These are phyloP conservation scores for Cephus runcator DNA, from an alignment of 2,888 invertebrate genomes.

Conservation along the genomic window DNA sequence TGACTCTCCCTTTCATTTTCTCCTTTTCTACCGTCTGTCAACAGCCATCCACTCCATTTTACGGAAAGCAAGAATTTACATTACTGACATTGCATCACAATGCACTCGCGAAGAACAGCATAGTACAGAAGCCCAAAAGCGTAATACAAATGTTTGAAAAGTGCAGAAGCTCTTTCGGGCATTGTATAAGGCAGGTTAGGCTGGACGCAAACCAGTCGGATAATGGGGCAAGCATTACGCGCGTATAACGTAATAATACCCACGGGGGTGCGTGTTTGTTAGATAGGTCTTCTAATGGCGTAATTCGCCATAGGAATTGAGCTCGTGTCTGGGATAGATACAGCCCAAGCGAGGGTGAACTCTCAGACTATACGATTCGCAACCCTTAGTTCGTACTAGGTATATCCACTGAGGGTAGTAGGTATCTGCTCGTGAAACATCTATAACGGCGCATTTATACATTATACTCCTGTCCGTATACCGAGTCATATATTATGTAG, in stretches of 20 bases:
- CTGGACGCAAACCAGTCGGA: background rate
- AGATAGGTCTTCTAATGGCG: background rate
- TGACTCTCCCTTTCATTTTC: background rate
- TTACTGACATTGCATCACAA: background rate
- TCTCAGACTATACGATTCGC: background rate
- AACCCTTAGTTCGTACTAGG: background rate
- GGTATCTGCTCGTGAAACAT: background rate
- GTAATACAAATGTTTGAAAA: background rate
- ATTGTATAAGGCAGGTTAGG: background rate
- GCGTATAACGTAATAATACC: background rate
- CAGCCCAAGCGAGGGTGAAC: background rate
- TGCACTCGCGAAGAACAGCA: background rate
- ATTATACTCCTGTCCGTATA: background rate
- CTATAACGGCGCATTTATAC: background rate
- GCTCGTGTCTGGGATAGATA: background rate
- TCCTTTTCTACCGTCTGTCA: background rate
- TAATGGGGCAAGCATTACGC: background rate
- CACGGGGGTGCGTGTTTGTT: background rate
- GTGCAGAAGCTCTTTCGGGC: background rate
- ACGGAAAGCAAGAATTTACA: background rate
- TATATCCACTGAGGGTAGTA: background rate
- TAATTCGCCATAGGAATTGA: background rate
- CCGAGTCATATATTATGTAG: conserved; percentile 20
- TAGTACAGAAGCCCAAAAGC: background rate
- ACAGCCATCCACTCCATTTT: background rate